Conservation (phyloP, 2,797 vertebrate species). For the Sebastes steindachneri region DNA sequence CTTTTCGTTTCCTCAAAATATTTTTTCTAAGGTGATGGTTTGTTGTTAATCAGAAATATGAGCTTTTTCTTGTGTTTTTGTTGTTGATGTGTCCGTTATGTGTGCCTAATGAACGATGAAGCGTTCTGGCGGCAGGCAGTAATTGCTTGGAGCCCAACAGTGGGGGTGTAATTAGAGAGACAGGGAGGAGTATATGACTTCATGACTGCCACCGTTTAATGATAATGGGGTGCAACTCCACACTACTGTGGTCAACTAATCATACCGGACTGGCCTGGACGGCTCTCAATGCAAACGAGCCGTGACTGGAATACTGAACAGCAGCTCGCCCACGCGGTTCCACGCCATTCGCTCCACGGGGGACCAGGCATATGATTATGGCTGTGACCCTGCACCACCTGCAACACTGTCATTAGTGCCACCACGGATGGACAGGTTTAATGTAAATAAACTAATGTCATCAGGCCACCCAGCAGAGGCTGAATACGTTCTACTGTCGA, state of each 20-base stretch:
- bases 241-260: constrained; percentile 81
- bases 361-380: constrained; percentile 70
- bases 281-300: constrained; percentile 68
- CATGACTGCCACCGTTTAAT: constrained; percentile 78
- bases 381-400: constrained; percentile 71
- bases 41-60: constrained; percentile 30
- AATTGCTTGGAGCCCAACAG: constrained; percentile 79
- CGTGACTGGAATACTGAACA: constrained; percentile 81
- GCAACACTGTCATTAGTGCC: constrained; percentile 70
- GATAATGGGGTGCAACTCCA: constrained; percentile 79
- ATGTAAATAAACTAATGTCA: constrained; percentile 68
- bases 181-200: constrained; percentile 77
- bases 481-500: background rate
- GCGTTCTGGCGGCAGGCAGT: constrained; percentile 71
- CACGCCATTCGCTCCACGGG: constrained; percentile 61
- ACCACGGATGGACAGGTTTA: constrained; percentile 67
- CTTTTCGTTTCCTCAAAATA: constrained; percentile 1
- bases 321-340: constrained; percentile 59
- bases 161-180: constrained; percentile 79
- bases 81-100: constrained; percentile 71
- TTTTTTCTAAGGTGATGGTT: constrained; percentile 7
- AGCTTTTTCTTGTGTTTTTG: constrained; percentile 67
- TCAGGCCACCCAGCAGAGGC: constrained; percentile 33
- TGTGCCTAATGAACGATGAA: constrained; percentile 78
- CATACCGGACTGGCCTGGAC: constrained; percentile 74